These are phyloP conservation scores for Ptilodon capucinus DNA, from an alignment of 2,888 invertebrate genomes.

Conservation along the genomic window DNA sequence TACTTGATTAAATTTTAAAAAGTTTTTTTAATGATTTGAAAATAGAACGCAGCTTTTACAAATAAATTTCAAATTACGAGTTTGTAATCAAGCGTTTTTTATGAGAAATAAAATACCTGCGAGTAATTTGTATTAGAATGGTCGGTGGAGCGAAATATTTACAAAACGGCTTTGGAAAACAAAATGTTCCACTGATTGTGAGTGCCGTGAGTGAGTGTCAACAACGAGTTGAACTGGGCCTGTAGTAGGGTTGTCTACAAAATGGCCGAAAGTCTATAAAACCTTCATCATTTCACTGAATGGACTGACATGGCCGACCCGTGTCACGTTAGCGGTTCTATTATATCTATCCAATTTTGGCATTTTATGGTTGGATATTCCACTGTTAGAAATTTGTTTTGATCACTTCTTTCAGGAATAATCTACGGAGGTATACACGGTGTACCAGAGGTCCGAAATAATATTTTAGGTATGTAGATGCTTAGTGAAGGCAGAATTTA, in stretches of 20 bases:
- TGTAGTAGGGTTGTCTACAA: constrained; percentile 19
- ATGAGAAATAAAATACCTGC: constrained; percentile 3
- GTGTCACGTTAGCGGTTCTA: no score
- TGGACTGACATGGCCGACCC: no score
- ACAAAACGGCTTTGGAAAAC: constrained; percentile 34
- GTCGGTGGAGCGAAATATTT: constrained; percentile 34
- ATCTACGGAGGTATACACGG: no score
- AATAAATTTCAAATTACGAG: background rate
- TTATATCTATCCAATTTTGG: no score
- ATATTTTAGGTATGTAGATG: no score
- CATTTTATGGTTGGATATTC: no score
- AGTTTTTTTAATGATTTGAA: background rate
- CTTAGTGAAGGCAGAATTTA: no score
- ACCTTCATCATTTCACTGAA: background rate
- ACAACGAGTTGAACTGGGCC: constrained; percentile 23
- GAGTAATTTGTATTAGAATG: constrained; percentile 27
- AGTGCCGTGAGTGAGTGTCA: constrained; percentile 27
- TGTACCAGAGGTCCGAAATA: no score
- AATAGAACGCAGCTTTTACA: background rate
- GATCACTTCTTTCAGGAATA: no score
- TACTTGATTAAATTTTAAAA: no score
- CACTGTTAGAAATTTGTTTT: no score
- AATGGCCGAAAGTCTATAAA: background rate
- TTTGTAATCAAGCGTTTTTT: background rate
- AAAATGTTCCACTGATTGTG: constrained; percentile 29